Evolutionary conservation across 2,797 vertebrate genomes (phyloP).

Genomic region (Carcharodon carcharias): DNA sequence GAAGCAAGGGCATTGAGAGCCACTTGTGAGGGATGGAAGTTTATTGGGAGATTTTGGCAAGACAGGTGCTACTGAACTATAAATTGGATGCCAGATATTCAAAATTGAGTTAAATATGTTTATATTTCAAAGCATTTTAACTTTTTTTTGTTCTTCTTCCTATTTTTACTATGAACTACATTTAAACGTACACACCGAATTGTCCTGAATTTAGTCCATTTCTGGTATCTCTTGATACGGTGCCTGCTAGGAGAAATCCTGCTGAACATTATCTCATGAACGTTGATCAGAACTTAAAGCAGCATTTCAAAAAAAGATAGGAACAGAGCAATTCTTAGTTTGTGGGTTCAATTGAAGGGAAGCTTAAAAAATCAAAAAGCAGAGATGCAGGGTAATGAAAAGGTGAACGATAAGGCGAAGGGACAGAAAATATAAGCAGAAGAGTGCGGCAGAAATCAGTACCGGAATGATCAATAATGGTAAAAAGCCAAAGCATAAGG

Average conservation of each 20-base stretch:
- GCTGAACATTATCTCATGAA: neutral
- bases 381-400: too few relatives aligned
- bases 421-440: too few relatives aligned
- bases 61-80: neutral
- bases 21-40: neutral
- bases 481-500: too few relatives aligned
- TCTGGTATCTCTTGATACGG: neutral
- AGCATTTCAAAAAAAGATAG: neutral
- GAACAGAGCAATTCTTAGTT: neutral
- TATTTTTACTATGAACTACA: neutral
- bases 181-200: neutral
- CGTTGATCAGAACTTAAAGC: neutral
- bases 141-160: neutral
- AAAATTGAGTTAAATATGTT: constrained; percentile 12
- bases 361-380: too few relatives aligned
- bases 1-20: neutral
- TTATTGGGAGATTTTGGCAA: neutral
- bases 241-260: neutral
- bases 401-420: too few relatives aligned
- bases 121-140: neutral
- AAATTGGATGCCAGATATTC: neutral
- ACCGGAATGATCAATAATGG: too few relatives aligned
- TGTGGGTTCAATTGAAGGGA: neutral
- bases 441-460: too few relatives aligned
- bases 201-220: neutral